These are phyloP conservation scores for Erythrolamprus reginae DNA, from an alignment of 2,113 vertebrate species.

Conservation along the genomic window DNA sequence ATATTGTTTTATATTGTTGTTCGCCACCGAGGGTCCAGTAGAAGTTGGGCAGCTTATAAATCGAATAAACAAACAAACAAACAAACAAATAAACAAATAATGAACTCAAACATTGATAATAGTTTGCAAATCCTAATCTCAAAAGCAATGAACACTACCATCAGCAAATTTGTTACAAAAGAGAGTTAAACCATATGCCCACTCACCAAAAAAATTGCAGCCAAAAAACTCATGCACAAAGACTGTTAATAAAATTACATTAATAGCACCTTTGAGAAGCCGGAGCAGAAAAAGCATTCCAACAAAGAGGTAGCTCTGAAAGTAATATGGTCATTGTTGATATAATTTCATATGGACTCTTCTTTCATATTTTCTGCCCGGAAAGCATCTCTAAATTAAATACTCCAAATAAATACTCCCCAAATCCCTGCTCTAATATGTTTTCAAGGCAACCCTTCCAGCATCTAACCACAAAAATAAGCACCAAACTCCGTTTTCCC, in stretches of 20 bases:
- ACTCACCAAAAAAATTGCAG: neutral
- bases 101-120: neutral
- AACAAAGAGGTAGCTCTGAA: neutral
- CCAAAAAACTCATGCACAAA: neutral
- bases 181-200: neutral
- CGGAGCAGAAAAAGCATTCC: neutral
- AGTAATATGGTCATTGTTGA: neutral
- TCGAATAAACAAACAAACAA: no score
- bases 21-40: no score
- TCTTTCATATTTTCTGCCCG: neutral
- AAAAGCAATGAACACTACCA: neutral
- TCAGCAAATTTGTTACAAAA: neutral
- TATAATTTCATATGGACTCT: neutral
- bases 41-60: no score
- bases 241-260: neutral
- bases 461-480: slow-evolving; percentile 27
- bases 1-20: no score
- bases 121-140: neutral
- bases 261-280: neutral
- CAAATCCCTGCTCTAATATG: slow-evolving; percentile 50
- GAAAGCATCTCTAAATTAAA: neutral
- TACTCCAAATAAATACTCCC: neutral
- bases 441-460: slow-evolving; percentile 38
- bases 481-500: neutral
- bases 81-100: no score